Conservation (phyloP, 2,113 vertebrate species). For the Peromyscus maniculatus region DNA sequence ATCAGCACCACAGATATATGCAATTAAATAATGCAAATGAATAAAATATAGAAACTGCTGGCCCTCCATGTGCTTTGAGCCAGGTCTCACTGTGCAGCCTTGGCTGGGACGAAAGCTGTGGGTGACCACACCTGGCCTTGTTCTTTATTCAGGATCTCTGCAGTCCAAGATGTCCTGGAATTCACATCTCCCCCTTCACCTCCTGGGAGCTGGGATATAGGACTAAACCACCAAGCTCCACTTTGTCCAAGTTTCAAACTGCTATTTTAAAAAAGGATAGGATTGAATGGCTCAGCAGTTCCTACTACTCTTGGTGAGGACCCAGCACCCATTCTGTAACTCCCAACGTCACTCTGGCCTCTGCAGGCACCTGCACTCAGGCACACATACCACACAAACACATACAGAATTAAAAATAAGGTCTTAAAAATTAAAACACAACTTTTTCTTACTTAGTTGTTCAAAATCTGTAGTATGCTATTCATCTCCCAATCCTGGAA, state of each 20-base stretch:
- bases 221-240: not conserved
- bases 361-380: not conserved
- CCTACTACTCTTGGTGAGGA: not conserved
- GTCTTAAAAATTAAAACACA: not conserved
- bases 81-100: not conserved
- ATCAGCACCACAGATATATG: not conserved
- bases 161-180: not conserved
- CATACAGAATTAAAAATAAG: not conserved
- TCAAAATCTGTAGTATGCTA: not conserved
- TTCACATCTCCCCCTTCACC: not conserved
- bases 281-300: not conserved
- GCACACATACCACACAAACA: not conserved
- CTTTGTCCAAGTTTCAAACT: not conserved
- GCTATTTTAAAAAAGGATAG: not conserved
- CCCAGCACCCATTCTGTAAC: no score
- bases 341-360: not conserved
- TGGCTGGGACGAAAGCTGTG: not conserved
- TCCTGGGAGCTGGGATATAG: not conserved
- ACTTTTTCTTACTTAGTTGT: conserved; percentile 6
- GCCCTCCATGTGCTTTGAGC: not conserved
- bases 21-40: not conserved
- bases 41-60: not conserved
- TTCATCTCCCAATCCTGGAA: conserved; percentile 43
- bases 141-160: not conserved
- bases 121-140: not conserved